phyloP scores from a whole-genome alignment of 1,140 invertebrate species.

The Neocloeon triangulifer region DNA sequence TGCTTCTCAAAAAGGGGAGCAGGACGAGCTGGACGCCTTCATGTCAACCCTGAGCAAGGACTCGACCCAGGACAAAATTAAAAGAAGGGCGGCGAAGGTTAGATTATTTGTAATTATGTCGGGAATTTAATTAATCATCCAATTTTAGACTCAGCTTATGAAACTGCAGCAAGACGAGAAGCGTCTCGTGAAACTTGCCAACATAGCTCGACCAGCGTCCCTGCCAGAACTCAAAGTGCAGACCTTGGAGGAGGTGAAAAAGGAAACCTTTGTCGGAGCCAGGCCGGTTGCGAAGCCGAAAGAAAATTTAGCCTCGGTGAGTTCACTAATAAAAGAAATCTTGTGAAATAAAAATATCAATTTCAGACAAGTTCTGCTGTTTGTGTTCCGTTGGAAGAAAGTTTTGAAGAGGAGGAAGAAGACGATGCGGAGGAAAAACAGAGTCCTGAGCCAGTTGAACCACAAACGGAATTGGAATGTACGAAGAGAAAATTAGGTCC shows the following conservation, averaged over 20 bases:
- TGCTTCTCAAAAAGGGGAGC: constrained; percentile 20
- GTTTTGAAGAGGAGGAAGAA: constrained; percentile 15
- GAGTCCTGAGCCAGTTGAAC: constrained; percentile 1
- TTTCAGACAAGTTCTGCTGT: background rate
- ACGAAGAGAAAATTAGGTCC: constrained; percentile 11
- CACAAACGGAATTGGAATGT: constrained; percentile 2
- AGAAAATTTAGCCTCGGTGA: too few relatives aligned
- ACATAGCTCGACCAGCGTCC: constrained; percentile 50
- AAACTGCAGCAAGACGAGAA: constrained; percentile 44
- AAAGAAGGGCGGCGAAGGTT: constrained; percentile 23
- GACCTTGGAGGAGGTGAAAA: too few relatives aligned
- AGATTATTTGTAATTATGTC: constrained; percentile 3
- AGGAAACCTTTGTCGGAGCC: too few relatives aligned
- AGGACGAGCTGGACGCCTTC: constrained; percentile 43
- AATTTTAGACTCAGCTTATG: constrained; percentile 29
- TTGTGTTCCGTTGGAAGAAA: too few relatives aligned
- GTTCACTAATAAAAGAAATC: too few relatives aligned
- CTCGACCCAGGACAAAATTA: constrained; percentile 20
- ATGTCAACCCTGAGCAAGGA: constrained; percentile 35
- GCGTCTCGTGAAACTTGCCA: constrained; percentile 42
- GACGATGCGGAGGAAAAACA: constrained; percentile 5
- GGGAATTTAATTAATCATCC: background rate
- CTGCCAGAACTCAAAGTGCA: too few relatives aligned
- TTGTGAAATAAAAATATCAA: too few relatives aligned
- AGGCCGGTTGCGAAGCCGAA: too few relatives aligned